A percentile compares a stretch with the other conserved stretches of the same genome.
Conservation (phyloP, 2,797 vertebrate species). For the Cephalopachus bancanus region DNA sequence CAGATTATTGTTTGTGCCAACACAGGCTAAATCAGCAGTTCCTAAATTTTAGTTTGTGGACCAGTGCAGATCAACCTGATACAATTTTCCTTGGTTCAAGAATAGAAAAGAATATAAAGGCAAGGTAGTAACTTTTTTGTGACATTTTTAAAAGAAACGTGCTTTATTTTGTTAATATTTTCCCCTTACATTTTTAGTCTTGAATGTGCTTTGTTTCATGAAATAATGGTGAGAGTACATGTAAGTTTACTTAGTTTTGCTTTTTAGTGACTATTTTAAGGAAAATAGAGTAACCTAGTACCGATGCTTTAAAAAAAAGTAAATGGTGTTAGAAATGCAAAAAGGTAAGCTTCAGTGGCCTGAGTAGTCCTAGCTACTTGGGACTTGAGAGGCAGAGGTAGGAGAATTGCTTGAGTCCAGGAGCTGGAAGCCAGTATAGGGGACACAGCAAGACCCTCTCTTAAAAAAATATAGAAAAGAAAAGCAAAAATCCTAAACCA, state of each 20-base stretch:
- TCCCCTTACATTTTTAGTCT: background rate
- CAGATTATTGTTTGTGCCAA: background rate
- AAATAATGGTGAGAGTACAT: background rate
- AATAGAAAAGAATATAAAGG: conserved; percentile 7
- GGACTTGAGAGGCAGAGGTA: background rate
- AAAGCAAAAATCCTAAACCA: conserved; percentile 14
- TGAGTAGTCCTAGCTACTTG: background rate
- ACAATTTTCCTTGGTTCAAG: background rate
- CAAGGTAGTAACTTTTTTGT: background rate
- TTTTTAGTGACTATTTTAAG: background rate
- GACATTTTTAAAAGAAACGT: background rate
- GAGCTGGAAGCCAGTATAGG: background rate
- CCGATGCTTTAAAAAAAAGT: background rate
- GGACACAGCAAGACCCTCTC: background rate
- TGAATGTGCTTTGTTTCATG: background rate
- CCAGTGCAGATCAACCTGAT: background rate
- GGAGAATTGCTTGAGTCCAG: background rate
- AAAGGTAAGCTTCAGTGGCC: background rate
- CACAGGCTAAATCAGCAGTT: background rate
- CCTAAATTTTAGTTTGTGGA: background rate
- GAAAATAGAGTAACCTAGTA: background rate
- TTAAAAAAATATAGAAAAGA: background rate
- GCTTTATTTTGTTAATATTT: background rate
- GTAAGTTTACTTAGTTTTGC: background rate
- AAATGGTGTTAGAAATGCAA: background rate